A percentile compares a stretch with the other conserved stretches of the same genome.
Evolutionary conservation across 2,797 vertebrate species (phyloP).

Genomic region (Cossypha heuglini): DNA sequence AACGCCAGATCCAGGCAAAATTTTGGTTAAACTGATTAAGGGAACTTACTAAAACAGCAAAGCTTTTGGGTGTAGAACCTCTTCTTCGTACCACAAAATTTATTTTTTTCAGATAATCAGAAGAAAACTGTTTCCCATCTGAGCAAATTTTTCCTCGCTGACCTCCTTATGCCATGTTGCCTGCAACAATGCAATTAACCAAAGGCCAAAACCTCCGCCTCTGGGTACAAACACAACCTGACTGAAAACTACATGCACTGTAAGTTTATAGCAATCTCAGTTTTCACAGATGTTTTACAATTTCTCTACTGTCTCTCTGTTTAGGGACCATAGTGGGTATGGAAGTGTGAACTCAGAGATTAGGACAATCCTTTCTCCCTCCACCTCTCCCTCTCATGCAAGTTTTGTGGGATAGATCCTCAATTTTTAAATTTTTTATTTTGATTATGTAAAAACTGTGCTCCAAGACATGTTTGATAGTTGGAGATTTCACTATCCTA

Average conservation of each 20-base stretch:
- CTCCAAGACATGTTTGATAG: not conserved
- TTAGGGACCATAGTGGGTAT: not conserved
- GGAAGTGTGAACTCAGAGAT: not conserved
- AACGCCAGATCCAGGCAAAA: not conserved
- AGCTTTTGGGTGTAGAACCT: accelerated
- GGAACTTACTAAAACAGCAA: not conserved
- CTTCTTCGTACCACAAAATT: not conserved
- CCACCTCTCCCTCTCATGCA: accelerated
- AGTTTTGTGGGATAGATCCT: not conserved
- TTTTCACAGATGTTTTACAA: not conserved
- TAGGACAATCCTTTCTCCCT: accelerated
- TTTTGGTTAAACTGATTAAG: not conserved
- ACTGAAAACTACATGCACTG: not conserved
- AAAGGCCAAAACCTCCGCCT: not conserved
- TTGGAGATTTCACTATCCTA: not conserved
- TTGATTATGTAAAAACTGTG: accelerated
- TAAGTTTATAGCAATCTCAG: not conserved
- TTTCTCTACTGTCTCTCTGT: not conserved
- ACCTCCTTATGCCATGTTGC: not conserved
- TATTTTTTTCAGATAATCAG: not conserved
- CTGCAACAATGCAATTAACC: not conserved
- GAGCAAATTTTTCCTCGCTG: accelerated
- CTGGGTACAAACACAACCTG: not conserved
- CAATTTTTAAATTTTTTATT: not conserved
- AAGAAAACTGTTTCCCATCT: not conserved